Percentiles rank a stretch among this genome's conserved stretches.
Conservation (phyloP, 2,888 invertebrate genomes). For the Selenia dentaria region DNA sequence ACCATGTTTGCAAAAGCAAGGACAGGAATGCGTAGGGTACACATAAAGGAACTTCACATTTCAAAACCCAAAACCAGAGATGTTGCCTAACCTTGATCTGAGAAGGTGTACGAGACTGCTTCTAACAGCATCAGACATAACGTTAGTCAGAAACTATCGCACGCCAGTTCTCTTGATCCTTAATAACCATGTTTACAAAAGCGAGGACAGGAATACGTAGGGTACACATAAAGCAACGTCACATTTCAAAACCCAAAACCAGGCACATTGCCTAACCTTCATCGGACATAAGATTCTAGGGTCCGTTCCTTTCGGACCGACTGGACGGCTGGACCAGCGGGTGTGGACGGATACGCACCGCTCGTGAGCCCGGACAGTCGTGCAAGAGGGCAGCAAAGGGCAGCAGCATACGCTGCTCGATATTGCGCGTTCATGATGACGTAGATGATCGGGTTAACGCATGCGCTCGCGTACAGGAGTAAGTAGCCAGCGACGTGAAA, state of each 20-base stretch:
- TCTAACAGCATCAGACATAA: too few species aligned
- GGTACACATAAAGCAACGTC: constrained; percentile 10
- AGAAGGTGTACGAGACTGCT: too few species aligned
- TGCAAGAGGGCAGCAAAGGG: constrained; percentile 87
- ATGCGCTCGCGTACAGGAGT: constrained; percentile 94
- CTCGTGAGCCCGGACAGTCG: constrained; percentile 85
- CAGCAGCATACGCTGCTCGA: constrained; percentile 93
- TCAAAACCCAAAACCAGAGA: too few species aligned
- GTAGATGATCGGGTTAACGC: constrained; percentile 97
- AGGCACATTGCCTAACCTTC: constrained; percentile 61
- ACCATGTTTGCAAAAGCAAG: too few species aligned
- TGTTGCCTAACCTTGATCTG: too few species aligned
- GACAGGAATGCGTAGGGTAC: too few species aligned
- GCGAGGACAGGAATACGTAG: too few species aligned
- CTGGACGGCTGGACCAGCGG: constrained; percentile 45
- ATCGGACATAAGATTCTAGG: constrained; percentile 69
- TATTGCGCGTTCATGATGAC: constrained; percentile 98
- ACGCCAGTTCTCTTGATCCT: too few species aligned
- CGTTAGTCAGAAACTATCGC: too few species aligned
- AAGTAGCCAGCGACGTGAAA: constrained; percentile 93
- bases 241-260: constrained; percentile 34
- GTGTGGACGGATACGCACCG: constrained; percentile 83
- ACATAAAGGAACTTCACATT: too few species aligned
- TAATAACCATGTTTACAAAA: too few species aligned
- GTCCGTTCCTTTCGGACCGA: constrained; percentile 64